Percentiles rank a stretch among this genome's conserved stretches.
phyloP scores from a whole-genome alignment of 2,888 invertebrate genomes.

The Idaea biselata region DNA sequence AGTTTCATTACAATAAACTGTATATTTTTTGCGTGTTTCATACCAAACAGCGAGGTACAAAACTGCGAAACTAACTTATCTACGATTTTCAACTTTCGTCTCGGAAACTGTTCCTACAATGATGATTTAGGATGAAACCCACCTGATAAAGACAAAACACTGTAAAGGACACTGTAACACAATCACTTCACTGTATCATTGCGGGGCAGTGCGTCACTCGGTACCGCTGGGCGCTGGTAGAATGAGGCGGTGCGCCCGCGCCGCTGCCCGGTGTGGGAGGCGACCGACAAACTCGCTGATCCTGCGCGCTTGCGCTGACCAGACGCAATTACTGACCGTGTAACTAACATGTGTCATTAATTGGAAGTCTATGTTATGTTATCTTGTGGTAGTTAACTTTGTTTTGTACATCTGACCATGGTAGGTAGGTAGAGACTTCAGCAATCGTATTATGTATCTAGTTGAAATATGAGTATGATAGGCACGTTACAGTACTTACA shows the following conservation, averaged over 20 bases:
- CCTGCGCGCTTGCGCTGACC: conserved; percentile 49
- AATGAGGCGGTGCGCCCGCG: conserved; percentile 67
- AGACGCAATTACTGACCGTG: conserved; percentile 44
- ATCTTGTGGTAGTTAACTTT: neutral
- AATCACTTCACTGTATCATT: conserved; percentile 46
- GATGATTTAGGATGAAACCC: conserved; percentile 32
- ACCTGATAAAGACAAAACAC: conserved; percentile 50
- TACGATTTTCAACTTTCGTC: neutral
- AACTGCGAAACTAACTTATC: neutral
- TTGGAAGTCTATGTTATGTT: conserved; percentile 12
- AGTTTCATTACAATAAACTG: conserved; percentile 8
- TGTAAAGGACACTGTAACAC: conserved; percentile 32
- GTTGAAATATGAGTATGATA: too few species aligned
- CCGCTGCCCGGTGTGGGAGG: conserved; percentile 45
- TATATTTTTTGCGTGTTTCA: neutral
- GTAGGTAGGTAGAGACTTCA: neutral
- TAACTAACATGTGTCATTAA: conserved; percentile 11
- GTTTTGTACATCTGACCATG: neutral
- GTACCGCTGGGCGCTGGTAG: conserved; percentile 48
- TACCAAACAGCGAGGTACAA: neutral
- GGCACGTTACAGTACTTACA: too few species aligned
- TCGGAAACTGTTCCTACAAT: neutral
- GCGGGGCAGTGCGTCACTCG: conserved; percentile 51
- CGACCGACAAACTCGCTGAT: conserved; percentile 51
- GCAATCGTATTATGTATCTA: too few species aligned